Evolutionary conservation across 2,113 vertebrate species (phyloP), one percentile per base, ranked within the genome.

Genomic region (Pelecanus crispus): DNA sequence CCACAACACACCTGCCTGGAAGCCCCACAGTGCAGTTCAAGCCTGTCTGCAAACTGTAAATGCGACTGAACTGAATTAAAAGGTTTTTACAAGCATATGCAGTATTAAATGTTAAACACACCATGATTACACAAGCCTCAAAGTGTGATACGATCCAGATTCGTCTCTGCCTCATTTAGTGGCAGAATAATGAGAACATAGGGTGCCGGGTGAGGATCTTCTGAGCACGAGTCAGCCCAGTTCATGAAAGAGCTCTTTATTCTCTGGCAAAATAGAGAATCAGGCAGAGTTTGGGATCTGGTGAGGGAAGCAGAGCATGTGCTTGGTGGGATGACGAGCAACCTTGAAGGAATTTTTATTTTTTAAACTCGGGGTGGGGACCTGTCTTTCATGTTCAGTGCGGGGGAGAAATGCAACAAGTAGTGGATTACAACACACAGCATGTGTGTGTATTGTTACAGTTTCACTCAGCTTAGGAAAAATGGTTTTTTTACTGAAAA

Each of bases 101-200:
- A 52, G 84, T 50, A 66, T 85, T 85, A 78, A 61, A 90, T 68
- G 82, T 94, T 87, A 86, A 87, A 68, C 42, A 72, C 38, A 68
- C 86, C 32, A 31, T 17, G 50, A 74, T 79, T 83, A 72, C 5
- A 2, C 79, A 63, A 81, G n/a, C 22, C 58, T 93, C 66, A 90
- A 92, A 96, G 56, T n/a, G 62, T 71, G 79, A 73, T 86, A 94
- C 29, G 59, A 77, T 96, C 79, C 72, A 88, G 83, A 91, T 86
- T 95, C 73, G 63, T 66, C 83, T 80, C 88, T 84, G 85, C 68
- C 67, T 96, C 78, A 72, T 79, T 75, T 78, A 59, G 31, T 24
- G 42, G 66, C 81, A 88, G 32, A 88, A 36, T 93, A 92, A 81
- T 81, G 58, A 90, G 67, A 91, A 61, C 26, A 82, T 6, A 6